Conservation (phyloP, 1,140 invertebrate genomes). For the Listronotus bonariensis region DNA sequence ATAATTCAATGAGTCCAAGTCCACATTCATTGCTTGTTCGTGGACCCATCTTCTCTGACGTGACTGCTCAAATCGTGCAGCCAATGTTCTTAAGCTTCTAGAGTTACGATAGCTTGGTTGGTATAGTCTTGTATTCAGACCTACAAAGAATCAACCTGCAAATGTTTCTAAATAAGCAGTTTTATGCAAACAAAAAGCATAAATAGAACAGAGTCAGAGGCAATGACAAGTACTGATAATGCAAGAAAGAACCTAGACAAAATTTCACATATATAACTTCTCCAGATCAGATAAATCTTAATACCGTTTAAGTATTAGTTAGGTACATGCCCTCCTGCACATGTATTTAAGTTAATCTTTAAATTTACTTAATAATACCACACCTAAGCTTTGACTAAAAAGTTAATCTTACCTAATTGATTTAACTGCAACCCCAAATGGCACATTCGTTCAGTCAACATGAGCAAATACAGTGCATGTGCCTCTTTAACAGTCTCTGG, state of each 20-base stretch:
- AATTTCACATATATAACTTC: too few species aligned
- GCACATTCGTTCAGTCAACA: background rate
- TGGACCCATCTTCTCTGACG: conserved; percentile 27
- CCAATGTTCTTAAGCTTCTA: conserved; percentile 8
- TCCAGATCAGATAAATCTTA: too few species aligned
- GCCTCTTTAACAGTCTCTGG: background rate
- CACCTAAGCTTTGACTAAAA: background rate
- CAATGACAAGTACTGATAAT: background rate
- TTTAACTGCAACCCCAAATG: background rate
- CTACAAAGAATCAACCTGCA: background rate
- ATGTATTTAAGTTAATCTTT: too few species aligned
- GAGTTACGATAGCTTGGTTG: conserved; percentile 3
- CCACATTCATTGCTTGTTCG: conserved; percentile 31
- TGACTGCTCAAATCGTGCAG: conserved; percentile 14
- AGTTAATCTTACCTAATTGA: background rate
- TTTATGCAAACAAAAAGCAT: background rate
- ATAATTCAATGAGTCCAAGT: conserved; percentile 32
- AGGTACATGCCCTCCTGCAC: too few species aligned
- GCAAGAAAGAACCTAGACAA: too few species aligned
- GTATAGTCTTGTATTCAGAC: background rate
- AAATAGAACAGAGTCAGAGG: background rate
- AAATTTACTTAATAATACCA: too few species aligned
- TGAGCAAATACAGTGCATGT: conserved; percentile 1
- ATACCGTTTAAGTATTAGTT: too few species aligned
- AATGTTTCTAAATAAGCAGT: background rate